phyloP scores from a whole-genome alignment of 2,888 invertebrate species.

The Drosophila nr. perissopoda region DNA sequence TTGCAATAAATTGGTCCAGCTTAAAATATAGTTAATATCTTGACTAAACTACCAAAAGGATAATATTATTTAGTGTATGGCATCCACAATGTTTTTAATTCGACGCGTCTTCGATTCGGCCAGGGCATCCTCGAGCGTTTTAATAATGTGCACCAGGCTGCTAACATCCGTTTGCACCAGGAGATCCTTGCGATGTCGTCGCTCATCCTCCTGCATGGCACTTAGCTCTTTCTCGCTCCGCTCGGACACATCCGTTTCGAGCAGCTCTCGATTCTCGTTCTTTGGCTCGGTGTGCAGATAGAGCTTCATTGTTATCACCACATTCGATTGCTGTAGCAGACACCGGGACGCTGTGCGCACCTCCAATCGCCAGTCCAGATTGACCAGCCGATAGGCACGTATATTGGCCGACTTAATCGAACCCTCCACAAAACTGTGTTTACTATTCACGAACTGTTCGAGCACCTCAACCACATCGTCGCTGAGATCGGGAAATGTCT shows the following conservation, averaged over 20 bases:
- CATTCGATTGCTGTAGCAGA: slow-evolving; percentile 87
- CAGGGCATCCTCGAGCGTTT: slow-evolving; percentile 88
- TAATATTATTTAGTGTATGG: slow-evolving; percentile 71
- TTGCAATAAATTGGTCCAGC: slow-evolving; percentile 75
- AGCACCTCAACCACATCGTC: slow-evolving; percentile 80
- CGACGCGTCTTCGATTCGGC: slow-evolving; percentile 87
- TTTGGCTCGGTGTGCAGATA: slow-evolving; percentile 85
- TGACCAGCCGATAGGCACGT: slow-evolving; percentile 83
- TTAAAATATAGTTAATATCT: slow-evolving; percentile 58
- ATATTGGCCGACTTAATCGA: slow-evolving; percentile 83
- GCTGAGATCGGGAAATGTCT: slow-evolving; percentile 69
- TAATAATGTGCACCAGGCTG: slow-evolving; percentile 88
- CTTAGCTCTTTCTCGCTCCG: slow-evolving; percentile 56
- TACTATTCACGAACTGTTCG: slow-evolving; percentile 83
- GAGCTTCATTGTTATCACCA: slow-evolving; percentile 87
- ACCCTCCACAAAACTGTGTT: slow-evolving; percentile 81
- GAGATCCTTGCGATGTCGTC: slow-evolving; percentile 84
- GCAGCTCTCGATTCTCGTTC: slow-evolving; percentile 82
- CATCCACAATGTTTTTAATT: slow-evolving; percentile 82
- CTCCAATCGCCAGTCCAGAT: slow-evolving; percentile 89
- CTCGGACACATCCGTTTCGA: slow-evolving; percentile 55
- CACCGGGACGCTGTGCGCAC: slow-evolving; percentile 88
- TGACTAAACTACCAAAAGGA: slow-evolving; percentile 43
- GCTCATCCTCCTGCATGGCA: slow-evolving; percentile 77
- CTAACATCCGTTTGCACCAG: slow-evolving; percentile 87